phyloP scores from a whole-genome alignment of 2,113 vertebrate species.

The Neogale vison region DNA sequence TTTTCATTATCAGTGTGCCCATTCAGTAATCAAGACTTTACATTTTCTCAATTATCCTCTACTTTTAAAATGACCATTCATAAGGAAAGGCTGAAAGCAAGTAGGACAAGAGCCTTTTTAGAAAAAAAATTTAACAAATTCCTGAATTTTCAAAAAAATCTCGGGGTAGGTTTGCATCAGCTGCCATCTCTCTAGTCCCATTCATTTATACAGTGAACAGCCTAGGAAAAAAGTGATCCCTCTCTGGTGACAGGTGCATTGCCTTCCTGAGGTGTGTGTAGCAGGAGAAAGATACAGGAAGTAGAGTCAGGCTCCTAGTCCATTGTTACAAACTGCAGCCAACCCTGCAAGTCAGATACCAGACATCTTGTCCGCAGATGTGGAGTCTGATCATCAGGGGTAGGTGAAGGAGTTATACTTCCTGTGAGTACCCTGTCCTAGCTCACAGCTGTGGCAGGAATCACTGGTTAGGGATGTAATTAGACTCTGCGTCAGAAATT shows the following conservation, averaged over 20 bases:
- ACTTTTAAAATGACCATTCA: background rate
- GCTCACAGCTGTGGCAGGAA: background rate
- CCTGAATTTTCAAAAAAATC: background rate
- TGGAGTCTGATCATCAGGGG: background rate
- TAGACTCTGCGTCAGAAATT: background rate
- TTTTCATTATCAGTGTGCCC: background rate
- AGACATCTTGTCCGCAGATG: background rate
- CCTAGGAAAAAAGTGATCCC: background rate
- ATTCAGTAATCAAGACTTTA: background rate
- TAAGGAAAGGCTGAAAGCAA: background rate
- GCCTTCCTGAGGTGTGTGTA: background rate
- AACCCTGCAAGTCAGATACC: background rate
- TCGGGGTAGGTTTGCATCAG: background rate
- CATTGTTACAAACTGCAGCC: background rate
- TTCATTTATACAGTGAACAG: background rate
- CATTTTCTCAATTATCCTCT: background rate
- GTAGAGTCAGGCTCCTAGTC: background rate
- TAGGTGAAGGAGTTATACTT: background rate
- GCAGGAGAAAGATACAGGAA: background rate
- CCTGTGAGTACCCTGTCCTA: background rate
- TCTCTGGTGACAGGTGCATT: background rate
- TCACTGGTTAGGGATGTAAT: background rate
- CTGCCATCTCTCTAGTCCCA: background rate
- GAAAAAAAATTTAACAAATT: background rate
- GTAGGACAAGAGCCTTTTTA: background rate